A percentile compares a stretch with the other conserved stretches of the same genome.
phyloP scores from a whole-genome alignment of 2,113 vertebrate species.

The Romanogobio albipinnatus region DNA sequence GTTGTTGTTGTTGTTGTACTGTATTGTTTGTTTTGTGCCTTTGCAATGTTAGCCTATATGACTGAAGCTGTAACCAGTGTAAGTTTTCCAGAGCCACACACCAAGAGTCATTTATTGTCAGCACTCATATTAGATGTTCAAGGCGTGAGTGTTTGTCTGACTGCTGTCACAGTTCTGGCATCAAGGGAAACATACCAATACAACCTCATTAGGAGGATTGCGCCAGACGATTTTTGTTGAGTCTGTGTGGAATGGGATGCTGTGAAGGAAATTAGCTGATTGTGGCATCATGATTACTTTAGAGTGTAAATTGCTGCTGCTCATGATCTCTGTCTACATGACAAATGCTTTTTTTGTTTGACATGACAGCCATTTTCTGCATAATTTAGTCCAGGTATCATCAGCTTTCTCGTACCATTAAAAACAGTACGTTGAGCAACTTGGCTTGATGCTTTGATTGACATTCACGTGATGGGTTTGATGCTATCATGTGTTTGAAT shows the following conservation, averaged over 20 bases:
- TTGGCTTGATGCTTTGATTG: background rate
- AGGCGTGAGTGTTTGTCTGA: background rate
- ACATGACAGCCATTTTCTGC: background rate
- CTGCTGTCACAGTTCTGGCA: background rate
- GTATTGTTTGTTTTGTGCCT: slow-evolving; percentile 21
- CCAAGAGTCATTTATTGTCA: background rate
- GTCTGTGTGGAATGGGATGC: background rate
- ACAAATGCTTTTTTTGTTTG: background rate
- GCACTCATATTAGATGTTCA: background rate
- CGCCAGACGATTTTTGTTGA: background rate
- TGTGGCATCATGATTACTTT: slow-evolving; percentile 10
- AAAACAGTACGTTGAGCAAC: background rate
- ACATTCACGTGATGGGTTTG: background rate
- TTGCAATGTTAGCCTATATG: background rate
- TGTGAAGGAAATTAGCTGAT: slow-evolving; percentile 32
- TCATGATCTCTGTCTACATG: background rate
- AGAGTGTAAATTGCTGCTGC: slow-evolving; percentile 29
- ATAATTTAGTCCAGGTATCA: background rate
- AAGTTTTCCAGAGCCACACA: background rate
- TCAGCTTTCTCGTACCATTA: background rate
- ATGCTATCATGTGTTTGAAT: background rate
- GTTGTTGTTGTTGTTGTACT: background rate
- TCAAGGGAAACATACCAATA: slow-evolving; percentile 2
- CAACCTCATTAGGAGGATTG: slow-evolving; percentile 6
- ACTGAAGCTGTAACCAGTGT: background rate